Conservation (phyloP, 2,888 invertebrate species). For the Harmothoe impar region DNA sequence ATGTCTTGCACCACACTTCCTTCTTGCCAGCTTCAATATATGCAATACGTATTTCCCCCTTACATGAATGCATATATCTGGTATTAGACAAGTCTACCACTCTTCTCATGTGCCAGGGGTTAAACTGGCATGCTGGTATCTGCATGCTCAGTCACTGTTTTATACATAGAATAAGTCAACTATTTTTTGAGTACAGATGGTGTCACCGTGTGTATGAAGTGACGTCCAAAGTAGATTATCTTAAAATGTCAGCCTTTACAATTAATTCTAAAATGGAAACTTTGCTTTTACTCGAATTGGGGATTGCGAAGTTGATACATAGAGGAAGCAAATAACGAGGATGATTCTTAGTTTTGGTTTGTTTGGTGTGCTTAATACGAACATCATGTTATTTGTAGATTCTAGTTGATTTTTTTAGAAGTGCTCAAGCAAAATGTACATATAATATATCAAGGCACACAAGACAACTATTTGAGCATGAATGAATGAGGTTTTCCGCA, state of each 20-base stretch:
- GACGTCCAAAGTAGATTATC: background rate
- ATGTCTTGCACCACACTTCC: constrained; percentile 42
- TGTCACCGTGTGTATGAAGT: background rate
- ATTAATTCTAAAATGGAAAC: background rate
- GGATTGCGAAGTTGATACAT: background rate
- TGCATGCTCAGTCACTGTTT: constrained; percentile 46
- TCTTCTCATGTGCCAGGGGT: constrained; percentile 25
- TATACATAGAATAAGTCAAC: constrained; percentile 36
- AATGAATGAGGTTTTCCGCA: background rate
- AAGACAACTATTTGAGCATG: constrained; percentile 26
- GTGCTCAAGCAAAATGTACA: constrained; percentile 53
- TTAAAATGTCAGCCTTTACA: background rate
- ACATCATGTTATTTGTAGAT: constrained; percentile 38
- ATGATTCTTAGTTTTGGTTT: constrained; percentile 45
- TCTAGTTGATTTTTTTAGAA: constrained; percentile 34
- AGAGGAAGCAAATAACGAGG: background rate
- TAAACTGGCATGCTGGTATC: background rate
- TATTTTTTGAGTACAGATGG: constrained; percentile 4
- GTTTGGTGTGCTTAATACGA: constrained; percentile 38
- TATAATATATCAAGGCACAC: constrained; percentile 26
- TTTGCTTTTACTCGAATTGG: background rate
- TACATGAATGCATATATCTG: background rate
- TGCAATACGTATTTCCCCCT: background rate
- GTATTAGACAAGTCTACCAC: constrained; percentile 15
- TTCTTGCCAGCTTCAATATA: constrained; percentile 55